Evolutionary conservation across 2,888 invertebrate species (phyloP), one percentile per base, ranked within the genome.

Genomic region (Ischnus inquisitorius): DNA sequence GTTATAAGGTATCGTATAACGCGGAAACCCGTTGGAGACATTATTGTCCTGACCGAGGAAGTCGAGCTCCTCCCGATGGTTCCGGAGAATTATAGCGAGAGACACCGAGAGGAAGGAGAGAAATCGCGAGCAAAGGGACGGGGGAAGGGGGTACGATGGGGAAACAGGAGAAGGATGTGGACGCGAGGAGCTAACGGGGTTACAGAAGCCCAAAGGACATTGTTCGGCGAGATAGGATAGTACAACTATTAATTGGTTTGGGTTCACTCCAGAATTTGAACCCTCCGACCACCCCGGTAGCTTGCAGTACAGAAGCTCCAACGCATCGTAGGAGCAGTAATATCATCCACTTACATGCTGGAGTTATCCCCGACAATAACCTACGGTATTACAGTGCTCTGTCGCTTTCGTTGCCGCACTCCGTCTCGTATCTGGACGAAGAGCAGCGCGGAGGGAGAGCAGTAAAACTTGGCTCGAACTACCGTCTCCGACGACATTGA

Each of bases 161-260:
- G 77, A 67, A 43, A 43, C 60, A 10, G 68, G 25, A 19, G 72
- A 14, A 48, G 78, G 28, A 60, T 43, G 39, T 8, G 16, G 19
- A 19, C 8, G 46, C 16, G 74, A 8, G 16, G 19, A 46, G 6
- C 28, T 28, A 46, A 25, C 62, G 34, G 57, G 43, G 22, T 28
- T 48, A 57, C 65, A 19, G 57, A 60, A 79, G 71, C 19, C 65
- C 76, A 43, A 57, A 46, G 34, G 69, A 75, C 60, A 68, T 78
- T 74, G 43, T 81, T 60, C 64, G 34, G 19, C 28, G 75, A 64
- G 75, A 79, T 57, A 76, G 85, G 69, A 83, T 85, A 75, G 79
- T 79, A 86, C 81, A 87, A 88, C 84, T 87, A 87, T 89, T 89
- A 88, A 90, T 89, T 89, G 85, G 85, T 88, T 88, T 72, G 68